Evolutionary conservation across 2,888 invertebrate species (phyloP).

Genomic region (Leucophenga montana): DNA sequence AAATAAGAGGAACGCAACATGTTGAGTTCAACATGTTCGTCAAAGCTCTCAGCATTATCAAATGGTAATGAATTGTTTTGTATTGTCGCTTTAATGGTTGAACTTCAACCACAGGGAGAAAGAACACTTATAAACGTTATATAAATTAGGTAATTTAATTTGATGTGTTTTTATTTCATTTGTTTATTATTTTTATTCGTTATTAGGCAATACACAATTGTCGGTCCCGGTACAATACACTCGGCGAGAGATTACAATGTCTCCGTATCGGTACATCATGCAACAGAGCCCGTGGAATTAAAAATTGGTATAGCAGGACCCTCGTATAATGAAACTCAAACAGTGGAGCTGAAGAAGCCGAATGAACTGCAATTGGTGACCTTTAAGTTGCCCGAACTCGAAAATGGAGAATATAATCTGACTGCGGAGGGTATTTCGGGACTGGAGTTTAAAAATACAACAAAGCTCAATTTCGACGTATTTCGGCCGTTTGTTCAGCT

Average conservation of each 20-base stretch:
- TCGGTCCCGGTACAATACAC: slow-evolving; percentile 85
- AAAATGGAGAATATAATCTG: slow-evolving; percentile 81
- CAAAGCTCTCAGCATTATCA: no score
- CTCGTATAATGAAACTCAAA: slow-evolving; percentile 57
- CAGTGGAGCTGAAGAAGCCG: slow-evolving; percentile 49
- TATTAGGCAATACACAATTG: slow-evolving; percentile 78
- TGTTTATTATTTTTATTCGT: neutral
- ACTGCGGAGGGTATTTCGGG: slow-evolving; percentile 83
- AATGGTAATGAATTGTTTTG: no score
- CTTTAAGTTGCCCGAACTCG: slow-evolving; percentile 57
- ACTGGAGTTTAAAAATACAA: slow-evolving; percentile 81
- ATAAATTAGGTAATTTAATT: slow-evolving; percentile 30
- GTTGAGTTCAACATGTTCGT: no score
- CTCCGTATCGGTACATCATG: slow-evolving; percentile 78
- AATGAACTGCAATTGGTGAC: slow-evolving; percentile 56
- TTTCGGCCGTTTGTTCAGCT: slow-evolving; percentile 78
- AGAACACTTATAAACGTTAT: no score
- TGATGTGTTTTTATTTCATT: slow-evolving; percentile 23
- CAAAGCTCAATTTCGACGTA: slow-evolving; percentile 79
- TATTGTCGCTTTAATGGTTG: no score
- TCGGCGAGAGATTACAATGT: slow-evolving; percentile 89
- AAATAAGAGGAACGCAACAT: no score
- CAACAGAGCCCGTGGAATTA: slow-evolving; percentile 53
- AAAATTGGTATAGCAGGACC: slow-evolving; percentile 65
- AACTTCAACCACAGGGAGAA: no score